Base-by-base conservation (phyloP, 2,797 vertebrate genomes). In the Vespertilio murinus region DNA sequence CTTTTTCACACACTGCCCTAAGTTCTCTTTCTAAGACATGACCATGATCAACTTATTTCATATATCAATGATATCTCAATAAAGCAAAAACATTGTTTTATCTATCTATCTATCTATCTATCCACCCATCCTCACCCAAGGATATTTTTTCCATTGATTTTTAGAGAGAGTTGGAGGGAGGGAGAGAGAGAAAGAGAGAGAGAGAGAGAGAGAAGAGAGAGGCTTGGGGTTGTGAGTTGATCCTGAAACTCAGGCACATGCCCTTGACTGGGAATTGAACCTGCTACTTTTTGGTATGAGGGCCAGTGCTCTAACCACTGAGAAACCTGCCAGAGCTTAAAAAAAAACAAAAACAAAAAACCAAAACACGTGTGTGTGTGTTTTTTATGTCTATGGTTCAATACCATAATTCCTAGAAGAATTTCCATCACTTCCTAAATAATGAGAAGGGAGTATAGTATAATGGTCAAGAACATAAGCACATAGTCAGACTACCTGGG, bases 21-120 rank as follows among this genome's bases (percentile, higher is more conserved):
- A 59, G 30, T 61, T 71, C 64, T 79, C 45, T 71, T 90, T 87
- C 82, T 87, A 84, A 94, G 88, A 88, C 49, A 71, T 25, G 20
- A 69, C 22, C 12, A 28, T 12, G 45, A 78, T 59, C 40, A 84
- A 52, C 52, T 87, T 74, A 92, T 70, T 83, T 89, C 38, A 61
- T 82, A 69, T 64, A 33, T 89, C 78, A 89, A 56, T 65, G 69
- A 83, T 49, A 89, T 5, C 30, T 28, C 33, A 47, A 83, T 47
- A 77, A 89, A 83, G 42, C 16, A 67, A 35, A 28, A 49, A 61
- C 25, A 54, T 42, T 45, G 30, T n/a, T 64, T n/a, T 64, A 64
- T 64, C 28, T 61, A 61, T 30, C 11, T 61, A 61, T 59, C 12
- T 30, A 28, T 30, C 28, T 61, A 61, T 61, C 25, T 30, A 28